Evolutionary conservation across 2,888 invertebrate species (phyloP).

Genomic region (Oscheius sp.): DNA sequence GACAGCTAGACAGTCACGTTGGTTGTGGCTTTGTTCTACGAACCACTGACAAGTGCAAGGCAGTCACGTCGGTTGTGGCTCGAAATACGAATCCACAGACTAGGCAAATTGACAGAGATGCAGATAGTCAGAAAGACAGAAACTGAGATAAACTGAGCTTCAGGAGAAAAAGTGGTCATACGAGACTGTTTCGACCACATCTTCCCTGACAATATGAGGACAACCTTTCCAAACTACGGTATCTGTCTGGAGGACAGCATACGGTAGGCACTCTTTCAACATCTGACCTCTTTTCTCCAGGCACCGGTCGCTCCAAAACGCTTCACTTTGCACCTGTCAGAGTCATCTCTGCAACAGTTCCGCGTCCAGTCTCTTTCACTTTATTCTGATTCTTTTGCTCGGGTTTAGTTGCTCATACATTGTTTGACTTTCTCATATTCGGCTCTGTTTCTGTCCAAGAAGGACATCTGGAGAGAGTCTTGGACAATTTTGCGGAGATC

Average conservation of each 20-base stretch:
- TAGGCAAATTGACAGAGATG: no score
- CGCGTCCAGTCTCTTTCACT: not conserved
- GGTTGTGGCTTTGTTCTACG: no score
- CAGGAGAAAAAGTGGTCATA: slow-evolving; percentile 21
- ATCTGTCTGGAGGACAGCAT: no score
- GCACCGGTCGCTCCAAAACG: not conserved
- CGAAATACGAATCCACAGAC: no score
- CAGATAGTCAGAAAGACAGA: no score
- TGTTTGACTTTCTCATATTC: slow-evolving; percentile 16
- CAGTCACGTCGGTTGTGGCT: no score
- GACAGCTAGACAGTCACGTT: no score
- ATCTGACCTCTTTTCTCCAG: not conserved
- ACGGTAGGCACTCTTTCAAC: not conserved
- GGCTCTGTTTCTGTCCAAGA: slow-evolving; percentile 2
- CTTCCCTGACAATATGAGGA: no score
- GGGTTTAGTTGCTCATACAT: not conserved
- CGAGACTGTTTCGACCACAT: slow-evolving; percentile 11
- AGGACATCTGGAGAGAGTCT: slow-evolving; percentile 18
- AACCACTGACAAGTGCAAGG: no score
- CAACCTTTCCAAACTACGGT: no score
- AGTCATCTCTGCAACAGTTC: slow-evolving; percentile 1
- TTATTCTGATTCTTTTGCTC: slow-evolving; percentile 8
- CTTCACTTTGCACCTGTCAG: slow-evolving; percentile 10
- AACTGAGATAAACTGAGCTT: not conserved
- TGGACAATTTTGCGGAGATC: not conserved